phyloP scores from a whole-genome alignment of 2,113 vertebrate genomes.

The Saccopteryx leptura region DNA sequence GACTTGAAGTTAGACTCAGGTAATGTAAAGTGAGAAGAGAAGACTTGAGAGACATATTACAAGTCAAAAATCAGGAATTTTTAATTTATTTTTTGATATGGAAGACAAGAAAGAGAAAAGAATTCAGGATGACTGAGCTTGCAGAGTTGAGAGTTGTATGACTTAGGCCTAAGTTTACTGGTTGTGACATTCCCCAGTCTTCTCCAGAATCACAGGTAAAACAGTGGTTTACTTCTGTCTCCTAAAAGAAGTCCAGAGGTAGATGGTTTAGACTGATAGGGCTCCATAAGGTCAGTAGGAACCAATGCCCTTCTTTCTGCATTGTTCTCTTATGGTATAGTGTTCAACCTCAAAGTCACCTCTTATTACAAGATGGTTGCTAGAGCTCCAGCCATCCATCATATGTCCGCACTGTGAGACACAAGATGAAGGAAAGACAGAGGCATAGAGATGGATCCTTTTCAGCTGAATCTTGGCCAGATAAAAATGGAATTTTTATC shows the following conservation, averaged over 20 bases:
- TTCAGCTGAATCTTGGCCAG: neutral
- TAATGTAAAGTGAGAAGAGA: neutral
- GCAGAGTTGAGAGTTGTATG: neutral
- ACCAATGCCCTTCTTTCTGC: neutral
- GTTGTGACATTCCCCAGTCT: neutral
- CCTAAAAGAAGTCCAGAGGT: neutral
- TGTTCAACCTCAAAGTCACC: neutral
- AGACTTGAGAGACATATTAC: neutral
- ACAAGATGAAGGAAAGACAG: neutral
- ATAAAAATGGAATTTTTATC: neutral
- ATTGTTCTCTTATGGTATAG: neutral
- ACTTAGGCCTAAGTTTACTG: neutral
- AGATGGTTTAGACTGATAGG: neutral
- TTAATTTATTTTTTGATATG: neutral
- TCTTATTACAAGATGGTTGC: neutral
- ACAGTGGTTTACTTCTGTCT: neutral
- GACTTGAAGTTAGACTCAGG: neutral
- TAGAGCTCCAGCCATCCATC: slow-evolving; percentile 4
- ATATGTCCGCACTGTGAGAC: neutral
- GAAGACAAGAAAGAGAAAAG: neutral
- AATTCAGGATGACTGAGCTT: neutral
- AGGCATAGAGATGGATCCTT: neutral
- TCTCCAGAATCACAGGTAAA: neutral
- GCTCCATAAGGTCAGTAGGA: neutral
- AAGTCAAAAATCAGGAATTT: neutral